Conservation (phyloP, 2,797 vertebrate species). For the Parotocinclus haroldoi region DNA sequence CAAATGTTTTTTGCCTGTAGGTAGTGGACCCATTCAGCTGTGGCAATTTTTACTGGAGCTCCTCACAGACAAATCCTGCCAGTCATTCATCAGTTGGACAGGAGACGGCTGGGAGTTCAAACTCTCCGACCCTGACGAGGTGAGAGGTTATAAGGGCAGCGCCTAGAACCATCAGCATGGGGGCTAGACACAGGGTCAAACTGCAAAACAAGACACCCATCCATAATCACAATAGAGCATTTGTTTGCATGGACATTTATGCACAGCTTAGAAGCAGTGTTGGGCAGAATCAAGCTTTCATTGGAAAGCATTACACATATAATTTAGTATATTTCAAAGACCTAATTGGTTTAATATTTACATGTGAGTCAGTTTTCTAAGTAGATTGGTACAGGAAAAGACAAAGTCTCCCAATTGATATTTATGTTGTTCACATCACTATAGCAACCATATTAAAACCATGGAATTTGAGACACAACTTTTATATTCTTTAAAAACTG, state of each 20-base stretch:
- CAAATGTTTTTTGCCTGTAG: slow-evolving; percentile 59
- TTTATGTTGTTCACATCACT: too few species aligned
- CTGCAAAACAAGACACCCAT: slow-evolving; percentile 10
- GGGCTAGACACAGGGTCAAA: slow-evolving; percentile 12
- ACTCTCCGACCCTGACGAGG: slow-evolving; percentile 98
- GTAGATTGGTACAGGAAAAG: too few species aligned
- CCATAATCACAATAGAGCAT: slow-evolving; percentile 18
- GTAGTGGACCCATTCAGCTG: slow-evolving; percentile 97
- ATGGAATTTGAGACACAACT: too few species aligned
- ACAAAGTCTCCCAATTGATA: too few species aligned
- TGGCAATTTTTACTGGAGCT: slow-evolving; percentile 98
- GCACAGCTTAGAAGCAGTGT: too few species aligned
- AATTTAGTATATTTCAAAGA: not conserved
- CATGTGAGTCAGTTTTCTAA: too few species aligned
- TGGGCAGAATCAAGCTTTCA: too few species aligned
- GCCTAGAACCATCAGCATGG: not conserved
- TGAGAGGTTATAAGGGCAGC: slow-evolving; percentile 64
- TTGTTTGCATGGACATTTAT: slow-evolving; percentile 20
- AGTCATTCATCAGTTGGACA: slow-evolving; percentile 99
- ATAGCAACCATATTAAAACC: too few species aligned
- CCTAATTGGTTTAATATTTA: not conserved
- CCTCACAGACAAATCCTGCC: slow-evolving; percentile 98
- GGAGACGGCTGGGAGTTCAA: slow-evolving; percentile 99
- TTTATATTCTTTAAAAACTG: too few species aligned
- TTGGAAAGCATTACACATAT: not conserved